These are phyloP conservation scores for Brachyistius frenatus DNA, from an alignment of 2,113 vertebrate genomes.

Conservation along the genomic window DNA sequence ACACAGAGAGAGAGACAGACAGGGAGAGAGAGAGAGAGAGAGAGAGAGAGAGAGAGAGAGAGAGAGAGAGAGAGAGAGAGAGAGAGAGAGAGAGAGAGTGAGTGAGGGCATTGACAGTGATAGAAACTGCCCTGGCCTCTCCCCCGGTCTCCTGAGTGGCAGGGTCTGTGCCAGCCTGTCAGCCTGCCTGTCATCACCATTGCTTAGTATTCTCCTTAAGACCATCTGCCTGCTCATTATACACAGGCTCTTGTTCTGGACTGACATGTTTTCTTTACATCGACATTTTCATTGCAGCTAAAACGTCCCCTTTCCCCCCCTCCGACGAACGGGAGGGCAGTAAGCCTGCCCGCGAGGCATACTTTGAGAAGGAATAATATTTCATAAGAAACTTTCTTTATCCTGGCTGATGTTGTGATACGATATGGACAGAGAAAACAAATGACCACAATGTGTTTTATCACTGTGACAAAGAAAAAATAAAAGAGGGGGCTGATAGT, in stretches of 20 bases:
- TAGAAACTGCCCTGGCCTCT: slow-evolving; percentile 76
- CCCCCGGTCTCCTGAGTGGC: slow-evolving; percentile 82
- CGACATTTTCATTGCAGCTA: slow-evolving; percentile 73
- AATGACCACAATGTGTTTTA: slow-evolving; percentile 65
- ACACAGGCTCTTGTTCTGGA: slow-evolving; percentile 77
- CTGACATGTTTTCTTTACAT: slow-evolving; percentile 83
- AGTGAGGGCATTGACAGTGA: slow-evolving; percentile 74
- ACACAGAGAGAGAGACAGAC: background rate
- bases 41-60: background rate
- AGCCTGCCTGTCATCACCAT: slow-evolving; percentile 82
- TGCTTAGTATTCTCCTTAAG: slow-evolving; percentile 85
- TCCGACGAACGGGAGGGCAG: slow-evolving; percentile 30
- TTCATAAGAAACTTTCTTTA: slow-evolving; percentile 68
- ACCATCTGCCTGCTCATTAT: slow-evolving; percentile 80
- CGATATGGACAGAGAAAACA: slow-evolving; percentile 64
- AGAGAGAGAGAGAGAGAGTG: background rate
- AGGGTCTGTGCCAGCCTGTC: slow-evolving; percentile 83
- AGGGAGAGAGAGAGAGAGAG: background rate
- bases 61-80: slow-evolving; percentile 17
- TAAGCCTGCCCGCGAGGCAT: slow-evolving; percentile 37
- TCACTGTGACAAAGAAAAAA: slow-evolving; percentile 42
- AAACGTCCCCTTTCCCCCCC: slow-evolving; percentile 48
- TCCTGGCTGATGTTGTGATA: slow-evolving; percentile 49
- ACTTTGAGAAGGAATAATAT: slow-evolving; percentile 60
- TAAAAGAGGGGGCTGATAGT: slow-evolving; percentile 46